phyloP scores from a whole-genome alignment of 2,113 vertebrate genomes.

The Nothoprocta pentlandii region DNA sequence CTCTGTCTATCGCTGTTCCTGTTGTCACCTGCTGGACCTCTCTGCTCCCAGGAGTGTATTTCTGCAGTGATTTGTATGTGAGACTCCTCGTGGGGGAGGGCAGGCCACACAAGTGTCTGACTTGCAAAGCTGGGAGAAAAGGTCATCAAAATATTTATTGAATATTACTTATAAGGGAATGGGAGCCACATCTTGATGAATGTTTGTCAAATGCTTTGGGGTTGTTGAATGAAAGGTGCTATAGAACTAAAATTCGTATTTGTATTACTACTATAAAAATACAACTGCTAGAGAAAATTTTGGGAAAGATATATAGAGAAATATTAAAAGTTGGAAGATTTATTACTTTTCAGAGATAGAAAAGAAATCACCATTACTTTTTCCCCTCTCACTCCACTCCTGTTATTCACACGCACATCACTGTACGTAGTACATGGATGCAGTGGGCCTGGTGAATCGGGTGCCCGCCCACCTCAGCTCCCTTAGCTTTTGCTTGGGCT shows the following conservation, averaged over 20 bases:
- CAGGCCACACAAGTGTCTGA: constrained; percentile 27
- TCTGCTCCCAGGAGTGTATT: constrained; percentile 1
- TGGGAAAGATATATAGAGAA: background rate
- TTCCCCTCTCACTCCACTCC: background rate
- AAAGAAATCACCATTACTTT: background rate
- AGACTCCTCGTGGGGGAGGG: background rate
- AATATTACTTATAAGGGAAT: background rate
- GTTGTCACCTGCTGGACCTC: constrained; percentile 24
- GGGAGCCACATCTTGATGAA: background rate
- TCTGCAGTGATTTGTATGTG: constrained; percentile 51
- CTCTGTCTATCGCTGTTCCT: background rate
- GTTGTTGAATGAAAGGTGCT: background rate
- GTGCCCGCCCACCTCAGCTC: background rate
- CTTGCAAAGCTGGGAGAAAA: constrained; percentile 19
- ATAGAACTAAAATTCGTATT: background rate
- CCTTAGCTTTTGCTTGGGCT: background rate
- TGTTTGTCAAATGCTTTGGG: background rate
- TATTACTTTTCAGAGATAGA: background rate
- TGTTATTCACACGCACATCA: constrained; percentile 22
- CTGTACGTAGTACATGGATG: background rate
- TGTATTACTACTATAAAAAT: constrained; percentile 5
- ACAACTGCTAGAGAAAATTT: background rate
- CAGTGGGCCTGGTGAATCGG: background rate
- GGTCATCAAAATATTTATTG: constrained; percentile 8
- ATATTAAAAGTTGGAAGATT: constrained; percentile 8